phyloP scores from a whole-genome alignment of 1,140 invertebrate species.

The Caenorhabditis elegans region DNA sequence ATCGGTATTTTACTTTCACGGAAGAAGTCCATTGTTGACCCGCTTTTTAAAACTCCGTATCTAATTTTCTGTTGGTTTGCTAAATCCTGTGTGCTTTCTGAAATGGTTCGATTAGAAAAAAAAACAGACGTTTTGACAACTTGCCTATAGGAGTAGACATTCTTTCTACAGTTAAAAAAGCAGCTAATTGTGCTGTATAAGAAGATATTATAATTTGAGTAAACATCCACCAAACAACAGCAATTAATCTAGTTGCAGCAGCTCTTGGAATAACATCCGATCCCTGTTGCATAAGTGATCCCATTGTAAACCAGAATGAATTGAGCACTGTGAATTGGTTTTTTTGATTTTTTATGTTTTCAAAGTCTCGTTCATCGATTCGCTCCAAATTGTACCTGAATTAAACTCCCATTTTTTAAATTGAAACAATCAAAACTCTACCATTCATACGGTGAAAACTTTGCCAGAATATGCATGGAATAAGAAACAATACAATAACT shows the following conservation, averaged over 20 bases:
- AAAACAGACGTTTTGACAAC: neutral
- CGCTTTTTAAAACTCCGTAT: constrained; percentile 88
- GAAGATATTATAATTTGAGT: constrained; percentile 97
- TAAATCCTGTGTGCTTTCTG: constrained; percentile 86
- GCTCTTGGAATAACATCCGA: constrained; percentile 79
- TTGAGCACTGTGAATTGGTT: constrained; percentile 89
- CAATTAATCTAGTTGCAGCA: constrained; percentile 84
- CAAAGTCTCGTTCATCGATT: constrained; percentile 54
- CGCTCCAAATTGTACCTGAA: constrained; percentile 54
- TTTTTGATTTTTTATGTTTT: constrained; percentile 61
- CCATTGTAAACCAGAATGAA: constrained; percentile 92
- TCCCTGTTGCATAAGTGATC: constrained; percentile 81
- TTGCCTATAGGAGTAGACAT: constrained; percentile 76
- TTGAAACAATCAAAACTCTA: constrained; percentile 16
- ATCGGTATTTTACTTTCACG: constrained; percentile 75
- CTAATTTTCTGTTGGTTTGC: constrained; percentile 82
- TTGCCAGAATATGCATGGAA: constrained; percentile 85
- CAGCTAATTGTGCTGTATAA: constrained; percentile 94
- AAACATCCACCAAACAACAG: constrained; percentile 89
- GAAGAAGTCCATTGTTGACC: constrained; percentile 88
- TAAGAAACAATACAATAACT: constrained; percentile 89
- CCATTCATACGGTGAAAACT: constrained; percentile 92
- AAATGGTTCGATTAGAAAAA: constrained; percentile 72
- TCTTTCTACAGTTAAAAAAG: constrained; percentile 91
- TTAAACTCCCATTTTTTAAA: neutral